phyloP scores from a whole-genome alignment of 2,113 vertebrate species.

The Typhlomys cinereus region DNA sequence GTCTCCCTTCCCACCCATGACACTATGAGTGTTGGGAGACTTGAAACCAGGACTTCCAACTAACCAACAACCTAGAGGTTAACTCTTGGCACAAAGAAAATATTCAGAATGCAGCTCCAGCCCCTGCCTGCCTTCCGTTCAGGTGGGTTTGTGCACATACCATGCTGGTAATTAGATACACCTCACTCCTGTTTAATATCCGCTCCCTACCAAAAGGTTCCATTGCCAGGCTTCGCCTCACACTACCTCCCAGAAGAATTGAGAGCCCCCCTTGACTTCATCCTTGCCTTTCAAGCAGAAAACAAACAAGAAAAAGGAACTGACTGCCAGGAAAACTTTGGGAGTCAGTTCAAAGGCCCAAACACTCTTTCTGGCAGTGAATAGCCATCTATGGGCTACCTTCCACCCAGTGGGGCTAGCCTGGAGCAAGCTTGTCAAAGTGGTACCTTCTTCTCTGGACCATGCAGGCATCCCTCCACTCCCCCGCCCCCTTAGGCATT shows the following conservation, averaged over 20 bases:
- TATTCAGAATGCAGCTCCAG: not conserved
- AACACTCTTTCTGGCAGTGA: not conserved
- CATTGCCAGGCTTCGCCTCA: not conserved
- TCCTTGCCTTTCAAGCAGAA: not conserved
- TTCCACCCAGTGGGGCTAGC: not conserved
- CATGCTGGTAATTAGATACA: not conserved
- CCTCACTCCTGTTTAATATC: not conserved
- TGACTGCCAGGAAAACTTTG: not conserved
- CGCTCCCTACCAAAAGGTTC: not conserved
- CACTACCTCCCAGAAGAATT: not conserved
- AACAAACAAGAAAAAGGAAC: slow-evolving; percentile 12
- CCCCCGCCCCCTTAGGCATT: not conserved
- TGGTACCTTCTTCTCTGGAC: not conserved
- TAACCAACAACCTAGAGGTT: not conserved
- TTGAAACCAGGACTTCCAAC: not conserved
- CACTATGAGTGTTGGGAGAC: not conserved
- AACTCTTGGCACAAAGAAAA: not conserved
- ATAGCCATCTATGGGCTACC: not conserved
- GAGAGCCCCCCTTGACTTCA: not conserved
- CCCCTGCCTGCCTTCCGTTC: not conserved
- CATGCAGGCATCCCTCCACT: not conserved
- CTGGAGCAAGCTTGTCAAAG: not conserved
- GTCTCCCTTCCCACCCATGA: not conserved
- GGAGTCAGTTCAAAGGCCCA: not conserved
- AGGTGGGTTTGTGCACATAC: too few species aligned